phyloP scores from a whole-genome alignment of 2,888 invertebrate genomes.

The Tetheella fluctuosa region DNA sequence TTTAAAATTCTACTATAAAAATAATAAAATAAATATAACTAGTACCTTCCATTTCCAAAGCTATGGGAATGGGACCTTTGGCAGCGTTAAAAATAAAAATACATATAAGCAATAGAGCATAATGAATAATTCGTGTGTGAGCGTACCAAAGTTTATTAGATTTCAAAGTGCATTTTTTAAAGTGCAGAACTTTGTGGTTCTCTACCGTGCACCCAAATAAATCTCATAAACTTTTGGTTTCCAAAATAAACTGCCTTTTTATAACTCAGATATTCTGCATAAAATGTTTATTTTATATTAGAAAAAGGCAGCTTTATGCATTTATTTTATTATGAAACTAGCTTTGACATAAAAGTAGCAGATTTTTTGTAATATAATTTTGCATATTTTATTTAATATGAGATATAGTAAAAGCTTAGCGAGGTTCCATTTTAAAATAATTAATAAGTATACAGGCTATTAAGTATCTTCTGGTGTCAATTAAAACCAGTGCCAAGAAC shows the following conservation, averaged over 20 bases:
- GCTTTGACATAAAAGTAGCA: neutral
- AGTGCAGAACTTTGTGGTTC: neutral
- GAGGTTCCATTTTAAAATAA: constrained; percentile 21
- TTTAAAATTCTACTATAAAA: constrained; percentile 26
- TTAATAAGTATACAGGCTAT: constrained; percentile 16
- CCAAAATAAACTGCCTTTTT: neutral
- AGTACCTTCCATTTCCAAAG: constrained; percentile 84
- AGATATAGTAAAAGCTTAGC: constrained; percentile 19
- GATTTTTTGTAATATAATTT: neutral
- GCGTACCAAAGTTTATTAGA: constrained; percentile 5
- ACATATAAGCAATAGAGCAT: constrained; percentile 68
- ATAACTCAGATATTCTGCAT: neutral
- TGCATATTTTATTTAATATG: neutral
- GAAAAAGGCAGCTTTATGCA: neutral
- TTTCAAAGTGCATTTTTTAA: neutral
- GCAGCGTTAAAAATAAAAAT: constrained; percentile 78
- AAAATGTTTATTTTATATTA: neutral
- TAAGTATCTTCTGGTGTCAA: constrained; percentile 12
- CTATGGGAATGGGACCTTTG: constrained; percentile 83
- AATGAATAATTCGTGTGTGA: constrained; percentile 27
- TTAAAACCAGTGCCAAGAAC: neutral
- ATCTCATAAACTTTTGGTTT: constrained; percentile 7
- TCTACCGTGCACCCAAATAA: constrained; percentile 1
- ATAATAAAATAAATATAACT: constrained; percentile 46
- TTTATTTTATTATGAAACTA: neutral